Evolutionary conservation across 2,888 invertebrate species (phyloP).

Genomic region (Oligia strigilis): DNA sequence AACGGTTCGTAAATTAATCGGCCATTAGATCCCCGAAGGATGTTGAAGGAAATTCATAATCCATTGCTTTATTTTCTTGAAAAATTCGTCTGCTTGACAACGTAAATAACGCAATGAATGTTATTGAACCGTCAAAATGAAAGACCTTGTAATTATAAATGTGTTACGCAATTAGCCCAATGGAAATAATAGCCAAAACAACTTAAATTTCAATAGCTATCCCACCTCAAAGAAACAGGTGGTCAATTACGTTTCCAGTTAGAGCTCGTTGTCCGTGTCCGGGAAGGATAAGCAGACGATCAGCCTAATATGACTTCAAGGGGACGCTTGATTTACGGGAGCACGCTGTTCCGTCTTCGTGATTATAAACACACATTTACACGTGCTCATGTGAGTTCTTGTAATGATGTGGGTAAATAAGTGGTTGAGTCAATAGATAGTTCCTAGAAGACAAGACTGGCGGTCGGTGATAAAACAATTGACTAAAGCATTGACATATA

Average conservation of each 20-base stretch:
- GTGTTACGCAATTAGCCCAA: neutral
- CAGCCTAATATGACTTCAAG: slow-evolving; percentile 70
- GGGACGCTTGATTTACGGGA: slow-evolving; percentile 73
- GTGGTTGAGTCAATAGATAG: neutral
- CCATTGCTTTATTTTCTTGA: neutral
- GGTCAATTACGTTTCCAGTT: slow-evolving; percentile 67
- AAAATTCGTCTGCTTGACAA: too few relatives aligned
- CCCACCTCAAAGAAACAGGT: slow-evolving; percentile 51
- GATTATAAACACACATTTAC: slow-evolving; percentile 39
- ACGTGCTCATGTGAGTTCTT: slow-evolving; percentile 37
- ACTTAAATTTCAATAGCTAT: slow-evolving; percentile 47
- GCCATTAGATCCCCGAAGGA: neutral
- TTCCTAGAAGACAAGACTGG: neutral
- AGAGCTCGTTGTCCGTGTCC: slow-evolving; percentile 69
- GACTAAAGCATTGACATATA: too few relatives aligned
- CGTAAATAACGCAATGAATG: neutral
- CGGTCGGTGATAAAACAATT: neutral
- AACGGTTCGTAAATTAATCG: too few relatives aligned
- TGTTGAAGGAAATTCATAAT: too few relatives aligned
- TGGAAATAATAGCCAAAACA: slow-evolving; percentile 7
- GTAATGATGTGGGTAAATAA: slow-evolving; percentile 40
- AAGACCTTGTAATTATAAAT: too few relatives aligned
- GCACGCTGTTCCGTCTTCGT: slow-evolving; percentile 58
- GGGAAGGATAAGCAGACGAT: slow-evolving; percentile 72
- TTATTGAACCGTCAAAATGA: neutral